Conservation (phyloP, 2,113 vertebrate species). For the Ursus arctos region DNA sequence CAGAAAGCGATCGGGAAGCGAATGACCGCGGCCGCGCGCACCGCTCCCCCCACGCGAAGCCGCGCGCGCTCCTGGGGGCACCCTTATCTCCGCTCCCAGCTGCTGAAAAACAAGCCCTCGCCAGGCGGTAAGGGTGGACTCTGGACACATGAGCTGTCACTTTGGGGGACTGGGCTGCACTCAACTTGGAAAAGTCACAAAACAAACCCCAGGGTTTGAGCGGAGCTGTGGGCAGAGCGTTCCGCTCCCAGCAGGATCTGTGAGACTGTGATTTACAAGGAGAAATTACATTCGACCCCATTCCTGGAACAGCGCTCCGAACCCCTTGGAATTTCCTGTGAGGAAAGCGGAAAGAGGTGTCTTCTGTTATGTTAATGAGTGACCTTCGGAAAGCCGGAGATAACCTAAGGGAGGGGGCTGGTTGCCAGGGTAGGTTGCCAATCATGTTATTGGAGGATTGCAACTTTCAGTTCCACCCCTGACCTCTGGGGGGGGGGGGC, state of each 20-base stretch:
- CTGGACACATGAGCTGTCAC: neutral
- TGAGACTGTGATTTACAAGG: neutral
- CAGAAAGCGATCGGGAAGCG: neutral
- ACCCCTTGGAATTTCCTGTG: constrained; percentile 44
- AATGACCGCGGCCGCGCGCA: neutral
- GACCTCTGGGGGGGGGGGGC: neutral
- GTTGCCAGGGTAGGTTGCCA: neutral
- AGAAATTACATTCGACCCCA: neutral
- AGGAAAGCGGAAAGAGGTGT: neutral
- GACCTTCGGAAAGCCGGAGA: neutral
- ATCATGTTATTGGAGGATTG: neutral
- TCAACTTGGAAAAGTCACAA: constrained; percentile 33
- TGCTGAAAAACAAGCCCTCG: neutral
- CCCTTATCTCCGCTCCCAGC: neutral
- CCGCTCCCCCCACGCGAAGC: neutral
- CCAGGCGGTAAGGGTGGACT: neutral
- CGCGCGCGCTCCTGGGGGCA: neutral
- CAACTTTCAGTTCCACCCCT: neutral
- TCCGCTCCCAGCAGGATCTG: neutral
- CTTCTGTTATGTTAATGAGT: constrained; percentile 9
- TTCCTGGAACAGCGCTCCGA: neutral
- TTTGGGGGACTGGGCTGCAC: neutral
- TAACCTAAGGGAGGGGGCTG: neutral
- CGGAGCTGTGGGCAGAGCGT: neutral
- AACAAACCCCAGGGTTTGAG: neutral